These are phyloP conservation scores for Brachyrhaphis roseni DNA, from an alignment of 2,797 vertebrate species.

Conservation along the genomic window DNA sequence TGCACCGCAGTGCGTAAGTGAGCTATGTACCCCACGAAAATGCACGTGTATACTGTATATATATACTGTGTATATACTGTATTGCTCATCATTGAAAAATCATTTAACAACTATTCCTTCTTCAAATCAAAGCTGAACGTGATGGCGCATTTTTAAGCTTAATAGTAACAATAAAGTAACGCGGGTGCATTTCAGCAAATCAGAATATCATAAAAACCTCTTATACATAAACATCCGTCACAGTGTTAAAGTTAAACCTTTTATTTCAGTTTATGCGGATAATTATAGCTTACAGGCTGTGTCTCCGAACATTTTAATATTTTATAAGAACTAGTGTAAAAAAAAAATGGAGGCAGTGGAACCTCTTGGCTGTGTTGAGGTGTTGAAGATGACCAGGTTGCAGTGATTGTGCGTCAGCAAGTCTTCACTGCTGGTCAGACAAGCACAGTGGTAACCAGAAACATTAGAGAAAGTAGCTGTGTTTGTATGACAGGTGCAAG, in stretches of 20 bases:
- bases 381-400: background rate
- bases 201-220: background rate
- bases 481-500: background rate
- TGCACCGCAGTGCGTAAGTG: conserved; percentile 42
- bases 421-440: background rate
- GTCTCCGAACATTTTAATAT: background rate
- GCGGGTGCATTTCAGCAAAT: background rate
- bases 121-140: background rate
- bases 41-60: background rate
- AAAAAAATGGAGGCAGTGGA: background rate
- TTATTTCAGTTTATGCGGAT: background rate
- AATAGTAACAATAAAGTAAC: background rate
- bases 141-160: background rate
- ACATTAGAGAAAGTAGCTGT: background rate
- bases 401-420: background rate
- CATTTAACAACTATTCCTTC: background rate
- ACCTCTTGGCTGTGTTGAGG: background rate
- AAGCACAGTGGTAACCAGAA: background rate
- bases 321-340: background rate
- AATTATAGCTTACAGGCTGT: background rate
- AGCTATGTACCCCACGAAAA: conserved; percentile 24
- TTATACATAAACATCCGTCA: background rate
- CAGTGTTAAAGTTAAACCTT: background rate
- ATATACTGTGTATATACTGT: too few species aligned
- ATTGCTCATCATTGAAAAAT: background rate